phyloP scores from a whole-genome alignment of 2,797 vertebrate genomes.

The Danio jaintianensis region DNA sequence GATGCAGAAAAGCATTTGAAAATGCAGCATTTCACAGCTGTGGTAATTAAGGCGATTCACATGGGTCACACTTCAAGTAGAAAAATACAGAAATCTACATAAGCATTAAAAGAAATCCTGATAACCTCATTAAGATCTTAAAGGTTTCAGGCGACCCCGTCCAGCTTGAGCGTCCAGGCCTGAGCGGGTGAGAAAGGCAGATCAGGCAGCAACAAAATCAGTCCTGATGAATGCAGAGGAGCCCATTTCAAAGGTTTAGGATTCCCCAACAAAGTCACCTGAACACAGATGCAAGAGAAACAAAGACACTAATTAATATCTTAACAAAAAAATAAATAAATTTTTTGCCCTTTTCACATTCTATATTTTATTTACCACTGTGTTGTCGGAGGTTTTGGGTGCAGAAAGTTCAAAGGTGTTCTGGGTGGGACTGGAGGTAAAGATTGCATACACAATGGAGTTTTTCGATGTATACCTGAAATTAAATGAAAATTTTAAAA shows the following conservation, averaged over 20 bases:
- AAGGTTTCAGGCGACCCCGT: constrained; percentile 65
- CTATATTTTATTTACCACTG: constrained; percentile 78
- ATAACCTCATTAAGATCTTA: constrained; percentile 13
- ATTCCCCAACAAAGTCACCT: constrained; percentile 87
- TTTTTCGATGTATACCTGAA: constrained; percentile 89
- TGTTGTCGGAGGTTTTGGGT: constrained; percentile 75
- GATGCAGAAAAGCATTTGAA: not conserved
- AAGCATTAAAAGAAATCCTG: not conserved
- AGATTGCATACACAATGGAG: constrained; percentile 81
- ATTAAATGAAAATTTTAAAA: not conserved
- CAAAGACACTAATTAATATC: not conserved
- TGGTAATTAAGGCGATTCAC: not conserved
- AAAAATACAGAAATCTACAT: not conserved
- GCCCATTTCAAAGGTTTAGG: constrained; percentile 80
- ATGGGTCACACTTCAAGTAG: not conserved
- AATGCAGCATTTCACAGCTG: not conserved
- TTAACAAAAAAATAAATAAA: not conserved
- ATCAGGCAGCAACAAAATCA: constrained; percentile 80
- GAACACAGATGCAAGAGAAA: constrained; percentile 28
- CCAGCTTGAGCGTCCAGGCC: constrained; percentile 86
- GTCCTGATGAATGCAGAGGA: constrained; percentile 62
- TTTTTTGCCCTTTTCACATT: not conserved
- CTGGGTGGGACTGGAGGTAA: constrained; percentile 79
- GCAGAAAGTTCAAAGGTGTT: constrained; percentile 73
- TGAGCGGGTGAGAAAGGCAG: constrained; percentile 65